Conservation (phyloP, 2,797 vertebrate genomes). For the Urosaurus nigricauda region DNA sequence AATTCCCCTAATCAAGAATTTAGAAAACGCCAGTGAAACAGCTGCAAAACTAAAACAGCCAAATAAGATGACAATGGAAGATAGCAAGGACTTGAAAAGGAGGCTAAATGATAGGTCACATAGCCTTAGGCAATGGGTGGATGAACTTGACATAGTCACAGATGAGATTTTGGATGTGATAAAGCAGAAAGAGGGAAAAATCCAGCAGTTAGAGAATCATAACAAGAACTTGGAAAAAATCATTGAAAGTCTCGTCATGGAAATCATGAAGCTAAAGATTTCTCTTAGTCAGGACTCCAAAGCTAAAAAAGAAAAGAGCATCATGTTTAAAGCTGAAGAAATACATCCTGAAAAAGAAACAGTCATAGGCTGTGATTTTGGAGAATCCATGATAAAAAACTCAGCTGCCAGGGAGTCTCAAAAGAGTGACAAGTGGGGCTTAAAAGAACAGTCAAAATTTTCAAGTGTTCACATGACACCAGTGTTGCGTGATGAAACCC, state of each 20-base stretch:
- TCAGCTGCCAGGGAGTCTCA: background rate
- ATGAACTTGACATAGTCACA: constrained; percentile 36
- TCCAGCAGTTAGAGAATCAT: constrained; percentile 36
- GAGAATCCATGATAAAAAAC: background rate
- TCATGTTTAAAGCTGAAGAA: background rate
- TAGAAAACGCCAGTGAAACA: constrained; percentile 16
- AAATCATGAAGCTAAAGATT: constrained; percentile 11
- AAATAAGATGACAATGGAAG: constrained; percentile 27
- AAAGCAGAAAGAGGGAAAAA: constrained; percentile 39
- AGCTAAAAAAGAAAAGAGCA: background rate
- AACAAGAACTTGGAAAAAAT: constrained; percentile 25
- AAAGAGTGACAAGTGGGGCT: background rate
- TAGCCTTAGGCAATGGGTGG: constrained; percentile 12
- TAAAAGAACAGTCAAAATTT: background rate
- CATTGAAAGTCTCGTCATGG: constrained; percentile 27
- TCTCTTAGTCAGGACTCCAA: constrained; percentile 8
- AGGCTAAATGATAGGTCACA: background rate
- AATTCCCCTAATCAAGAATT: constrained; percentile 17
- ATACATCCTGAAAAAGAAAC: constrained; percentile 20
- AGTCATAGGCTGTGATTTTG: background rate
- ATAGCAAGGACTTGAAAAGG: background rate
- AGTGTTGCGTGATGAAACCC: background rate
- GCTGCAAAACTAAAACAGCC: constrained; percentile 18
- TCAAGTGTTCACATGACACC: background rate
- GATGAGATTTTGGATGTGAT: background rate